These are phyloP conservation scores for Augiades crinisus DNA, from an alignment of 2,888 invertebrate species.

Conservation along the genomic window DNA sequence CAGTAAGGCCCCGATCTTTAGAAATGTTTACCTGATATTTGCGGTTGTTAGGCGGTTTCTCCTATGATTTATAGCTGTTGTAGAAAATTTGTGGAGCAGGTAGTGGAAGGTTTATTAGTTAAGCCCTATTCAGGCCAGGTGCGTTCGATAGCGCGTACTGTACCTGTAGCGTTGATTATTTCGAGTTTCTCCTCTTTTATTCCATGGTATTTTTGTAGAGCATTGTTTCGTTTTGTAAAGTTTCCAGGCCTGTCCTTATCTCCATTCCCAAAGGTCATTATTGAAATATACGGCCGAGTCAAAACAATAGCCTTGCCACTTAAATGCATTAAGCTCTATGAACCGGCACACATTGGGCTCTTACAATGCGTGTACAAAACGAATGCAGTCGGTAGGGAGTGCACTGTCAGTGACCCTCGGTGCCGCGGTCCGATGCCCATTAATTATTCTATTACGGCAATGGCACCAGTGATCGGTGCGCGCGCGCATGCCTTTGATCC, in stretches of 20 bases:
- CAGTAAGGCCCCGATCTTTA: slow-evolving; percentile 44
- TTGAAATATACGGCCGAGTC: slow-evolving; percentile 29
- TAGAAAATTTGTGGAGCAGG: slow-evolving; percentile 33
- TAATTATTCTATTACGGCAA: slow-evolving; percentile 75
- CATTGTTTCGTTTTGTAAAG: slow-evolving; percentile 17
- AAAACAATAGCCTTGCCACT: slow-evolving; percentile 33
- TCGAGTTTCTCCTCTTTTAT: slow-evolving; percentile 8
- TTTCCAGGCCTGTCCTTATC: slow-evolving; percentile 15
- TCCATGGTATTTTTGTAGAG: background rate
- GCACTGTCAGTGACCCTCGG: slow-evolving; percentile 65
- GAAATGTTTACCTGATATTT: slow-evolving; percentile 49
- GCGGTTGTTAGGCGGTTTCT: slow-evolving; percentile 45
- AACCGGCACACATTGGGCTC: slow-evolving; percentile 36
- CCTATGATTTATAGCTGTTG: slow-evolving; percentile 36
- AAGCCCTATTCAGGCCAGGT: slow-evolving; percentile 21
- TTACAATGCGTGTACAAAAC: slow-evolving; percentile 31
- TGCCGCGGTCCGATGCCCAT: slow-evolving; percentile 55
- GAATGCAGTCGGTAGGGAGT: slow-evolving; percentile 34
- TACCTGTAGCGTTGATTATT: background rate
- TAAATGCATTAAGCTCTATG: slow-evolving; percentile 39
- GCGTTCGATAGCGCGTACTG: slow-evolving; percentile 13
- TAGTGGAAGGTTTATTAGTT: slow-evolving; percentile 29
- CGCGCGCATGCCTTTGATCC: slow-evolving; percentile 60
- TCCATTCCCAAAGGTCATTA: slow-evolving; percentile 28
- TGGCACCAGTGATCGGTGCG: slow-evolving; percentile 59